phyloP scores from a whole-genome alignment of 2,113 vertebrate species.

The Cavia aperea region DNA sequence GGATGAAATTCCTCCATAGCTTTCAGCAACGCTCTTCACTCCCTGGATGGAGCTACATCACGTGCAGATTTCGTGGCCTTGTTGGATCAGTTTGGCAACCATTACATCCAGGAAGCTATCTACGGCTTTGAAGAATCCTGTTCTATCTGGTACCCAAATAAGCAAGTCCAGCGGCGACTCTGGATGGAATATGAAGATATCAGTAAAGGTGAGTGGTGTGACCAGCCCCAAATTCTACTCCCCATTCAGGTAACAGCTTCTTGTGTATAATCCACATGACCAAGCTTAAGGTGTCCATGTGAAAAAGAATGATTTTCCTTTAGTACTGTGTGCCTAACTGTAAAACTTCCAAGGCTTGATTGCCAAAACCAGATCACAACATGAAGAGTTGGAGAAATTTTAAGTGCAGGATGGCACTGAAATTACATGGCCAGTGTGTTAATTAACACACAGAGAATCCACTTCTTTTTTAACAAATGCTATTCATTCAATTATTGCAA shows the following conservation, averaged over 20 bases:
- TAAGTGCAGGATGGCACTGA: background rate
- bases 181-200: constrained; percentile 99
- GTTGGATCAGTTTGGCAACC: constrained; percentile 95
- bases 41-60: constrained; percentile 91
- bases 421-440: background rate
- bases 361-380: background rate
- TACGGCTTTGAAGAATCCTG: constrained; percentile 98
- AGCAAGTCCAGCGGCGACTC: constrained; percentile 93
- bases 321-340: background rate
- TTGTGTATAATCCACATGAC: accelerated
- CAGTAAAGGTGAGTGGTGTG: constrained; percentile 86
- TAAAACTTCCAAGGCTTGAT: background rate
- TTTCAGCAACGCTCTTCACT: constrained; percentile 93
- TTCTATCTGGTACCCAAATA: constrained; percentile 98
- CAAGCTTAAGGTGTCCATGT: background rate
- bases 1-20: constrained; percentile 72
- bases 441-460: background rate
- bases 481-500: background rate
- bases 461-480: background rate
- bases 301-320: background rate
- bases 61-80: constrained; percentile 91
- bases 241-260: too few relatives aligned
- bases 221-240: background rate
- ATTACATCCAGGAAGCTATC: constrained; percentile 96
- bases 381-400: background rate